A percentile compares a stretch with the other conserved stretches of the same genome.
phyloP scores from a whole-genome alignment of 2,113 vertebrate genomes.

The Trematocara macrostoma region DNA sequence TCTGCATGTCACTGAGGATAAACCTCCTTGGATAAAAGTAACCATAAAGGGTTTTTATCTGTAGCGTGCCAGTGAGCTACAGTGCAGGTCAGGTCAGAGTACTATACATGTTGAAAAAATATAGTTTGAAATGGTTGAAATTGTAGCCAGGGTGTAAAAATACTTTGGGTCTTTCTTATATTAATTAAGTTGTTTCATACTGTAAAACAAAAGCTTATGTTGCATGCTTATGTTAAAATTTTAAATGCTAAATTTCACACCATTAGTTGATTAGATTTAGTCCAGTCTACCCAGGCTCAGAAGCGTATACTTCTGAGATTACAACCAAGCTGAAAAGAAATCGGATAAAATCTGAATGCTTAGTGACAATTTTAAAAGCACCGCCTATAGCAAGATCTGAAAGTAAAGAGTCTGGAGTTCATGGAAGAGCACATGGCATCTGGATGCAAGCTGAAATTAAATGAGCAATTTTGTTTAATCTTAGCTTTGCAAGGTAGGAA shows the following conservation, averaged over 20 bases:
- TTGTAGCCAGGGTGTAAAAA: background rate
- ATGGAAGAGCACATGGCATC: background rate
- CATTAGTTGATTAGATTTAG: background rate
- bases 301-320: background rate
- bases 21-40: background rate
- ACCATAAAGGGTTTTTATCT: background rate
- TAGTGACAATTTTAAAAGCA: background rate
- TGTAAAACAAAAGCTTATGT: background rate
- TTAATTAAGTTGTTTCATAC: background rate
- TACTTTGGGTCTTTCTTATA: background rate
- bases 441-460: background rate
- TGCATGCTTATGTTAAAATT: background rate
- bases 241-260: background rate
- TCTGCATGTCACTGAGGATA: constrained; percentile 6
- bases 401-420: background rate
- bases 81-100: background rate
- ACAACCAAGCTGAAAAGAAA: fast-evolving
- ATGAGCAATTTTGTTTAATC: background rate
- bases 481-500: background rate
- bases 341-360: background rate
- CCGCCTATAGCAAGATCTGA: background rate
- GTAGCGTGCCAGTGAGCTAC: background rate
- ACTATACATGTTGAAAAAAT: background rate
- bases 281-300: background rate
- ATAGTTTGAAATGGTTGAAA: background rate